phyloP scores from a whole-genome alignment of 1,140 invertebrate species.

The Formica exsecta region DNA sequence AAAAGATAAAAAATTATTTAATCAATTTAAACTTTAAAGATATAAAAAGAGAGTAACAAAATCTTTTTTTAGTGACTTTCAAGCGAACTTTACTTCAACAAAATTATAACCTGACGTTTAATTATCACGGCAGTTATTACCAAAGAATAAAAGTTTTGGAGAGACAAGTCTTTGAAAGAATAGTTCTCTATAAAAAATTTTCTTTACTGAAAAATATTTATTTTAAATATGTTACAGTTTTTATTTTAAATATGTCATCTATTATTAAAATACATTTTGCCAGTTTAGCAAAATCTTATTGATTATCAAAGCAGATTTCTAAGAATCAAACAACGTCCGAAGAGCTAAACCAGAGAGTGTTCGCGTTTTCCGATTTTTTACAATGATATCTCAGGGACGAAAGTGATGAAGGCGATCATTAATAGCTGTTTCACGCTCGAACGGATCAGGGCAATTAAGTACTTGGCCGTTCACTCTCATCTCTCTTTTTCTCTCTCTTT shows the following conservation, averaged over 20 bases:
- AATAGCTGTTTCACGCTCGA: constrained; percentile 43
- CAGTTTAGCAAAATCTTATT: not conserved
- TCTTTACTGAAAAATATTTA: not conserved
- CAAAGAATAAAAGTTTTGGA: not conserved
- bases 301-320: not conserved
- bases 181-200: not conserved
- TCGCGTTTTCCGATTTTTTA: not conserved
- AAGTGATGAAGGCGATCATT: constrained; percentile 35
- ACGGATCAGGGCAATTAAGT: constrained; percentile 40
- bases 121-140: constrained; percentile 14
- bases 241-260: not conserved
- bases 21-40: not conserved
- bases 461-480: not conserved
- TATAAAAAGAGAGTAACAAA: not conserved
- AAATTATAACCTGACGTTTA: constrained; percentile 17
- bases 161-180: not conserved
- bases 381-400: not conserved
- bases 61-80: constrained; percentile 6
- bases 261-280: not conserved
- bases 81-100: not conserved
- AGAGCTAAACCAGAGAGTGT: not conserved
- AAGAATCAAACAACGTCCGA: not conserved
- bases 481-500: too few species aligned
- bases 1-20: not conserved
- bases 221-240: not conserved